Conservation (phyloP, 2,888 invertebrate genomes). For the Stenchaetothrips biformis region DNA sequence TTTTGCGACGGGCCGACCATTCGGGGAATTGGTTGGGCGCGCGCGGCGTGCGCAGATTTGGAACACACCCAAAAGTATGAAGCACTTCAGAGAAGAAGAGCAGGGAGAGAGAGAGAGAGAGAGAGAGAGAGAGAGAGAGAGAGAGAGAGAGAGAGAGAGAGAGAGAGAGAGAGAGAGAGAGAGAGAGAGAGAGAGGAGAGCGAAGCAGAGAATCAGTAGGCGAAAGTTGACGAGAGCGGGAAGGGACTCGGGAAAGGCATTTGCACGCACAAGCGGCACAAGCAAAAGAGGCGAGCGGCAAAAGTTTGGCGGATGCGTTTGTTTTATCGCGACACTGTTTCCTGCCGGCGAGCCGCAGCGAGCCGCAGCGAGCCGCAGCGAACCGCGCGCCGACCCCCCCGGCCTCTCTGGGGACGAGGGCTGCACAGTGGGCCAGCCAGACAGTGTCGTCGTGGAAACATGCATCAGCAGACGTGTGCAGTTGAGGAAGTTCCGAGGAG, state of each 20-base stretch:
- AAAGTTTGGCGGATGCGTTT: background rate
- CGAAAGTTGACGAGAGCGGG: too few species aligned
- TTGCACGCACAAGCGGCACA: too few species aligned
- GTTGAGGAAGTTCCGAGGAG: background rate
- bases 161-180: background rate
- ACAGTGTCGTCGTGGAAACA: too few species aligned
- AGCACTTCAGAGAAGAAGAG: background rate
- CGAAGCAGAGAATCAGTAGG: too few species aligned
- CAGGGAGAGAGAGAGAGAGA: background rate
- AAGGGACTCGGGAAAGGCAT: too few species aligned
- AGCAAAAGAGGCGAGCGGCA: background rate
- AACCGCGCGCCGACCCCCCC: too few species aligned
- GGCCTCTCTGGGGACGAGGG: too few species aligned
- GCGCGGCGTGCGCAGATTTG: background rate
- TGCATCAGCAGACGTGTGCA: too few species aligned
- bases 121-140: conserved; percentile 5
- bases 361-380: too few species aligned
- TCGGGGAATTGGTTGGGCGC: conserved; percentile 5
- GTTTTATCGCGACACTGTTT: too few species aligned
- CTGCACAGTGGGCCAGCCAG: too few species aligned
- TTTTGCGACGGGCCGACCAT: background rate
- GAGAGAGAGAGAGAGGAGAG: background rate
- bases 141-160: background rate
- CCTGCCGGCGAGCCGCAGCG: too few species aligned
- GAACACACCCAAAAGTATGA: conserved; percentile 7